Evolutionary conservation across 1,140 invertebrate genomes (phyloP), one percentile per base, ranked within the genome.

Genomic region (Amphibalanus amphitrite): DNA sequence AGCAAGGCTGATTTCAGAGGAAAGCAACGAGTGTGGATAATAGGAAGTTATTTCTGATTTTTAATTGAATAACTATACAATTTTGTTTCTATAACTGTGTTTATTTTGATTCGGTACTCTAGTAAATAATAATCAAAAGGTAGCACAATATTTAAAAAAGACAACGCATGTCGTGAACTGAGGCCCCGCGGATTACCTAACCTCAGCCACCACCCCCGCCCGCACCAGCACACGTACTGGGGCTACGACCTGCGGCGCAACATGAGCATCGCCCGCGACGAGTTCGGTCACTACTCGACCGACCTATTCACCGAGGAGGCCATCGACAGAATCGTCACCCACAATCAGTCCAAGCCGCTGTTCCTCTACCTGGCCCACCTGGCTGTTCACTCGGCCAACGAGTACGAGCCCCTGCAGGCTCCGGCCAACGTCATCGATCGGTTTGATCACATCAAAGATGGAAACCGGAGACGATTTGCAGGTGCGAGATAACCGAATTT

Each of bases 331-430:
- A 92, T 95, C 71, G 75, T 84, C 0, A 76, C 81, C 0, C 91
- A 94, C 78, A 85, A 91, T 74, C 75, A 76, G 0, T 82, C 80
- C 3, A 79, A 83, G 40, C 91, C 93, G 0, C 77, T 95, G 40
- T 95, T 95, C 78, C 82, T 96, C 0, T 93, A 92, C 78, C 78
- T 95, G 28, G 87, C 90, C 0, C 91, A 95, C 79, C 87, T 89
- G 0, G 91, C 92, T 0, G 88, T 91, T 1, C 93, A 95, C 80
- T 90, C 88, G 1, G 91, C 85, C 1, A 80, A 80, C 72, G 71
- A 74, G 0, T 89, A 90, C 75, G 87, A 88, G 77, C 88, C 89
- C 0, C 80, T 95, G 8, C 88, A 91, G 68, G 91, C 87, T 0
- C 90, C 89, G 0, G 86, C 89, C 75, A 81, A 86, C 28, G 81